Conservation (phyloP, 2,888 invertebrate genomes). For the Drosophila mulleri region DNA sequence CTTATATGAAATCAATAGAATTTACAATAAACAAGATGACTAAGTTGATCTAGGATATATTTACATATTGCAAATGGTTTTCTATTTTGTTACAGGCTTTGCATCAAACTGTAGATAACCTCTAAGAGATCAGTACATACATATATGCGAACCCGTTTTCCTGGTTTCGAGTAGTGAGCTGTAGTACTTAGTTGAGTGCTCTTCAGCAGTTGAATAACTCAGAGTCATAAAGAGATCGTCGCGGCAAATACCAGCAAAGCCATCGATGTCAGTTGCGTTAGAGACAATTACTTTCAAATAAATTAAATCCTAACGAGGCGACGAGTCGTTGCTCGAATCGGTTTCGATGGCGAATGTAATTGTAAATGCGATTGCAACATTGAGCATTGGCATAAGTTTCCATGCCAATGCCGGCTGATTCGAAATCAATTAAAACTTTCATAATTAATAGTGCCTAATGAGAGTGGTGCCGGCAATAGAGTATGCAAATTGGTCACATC, state of each 20-base stretch:
- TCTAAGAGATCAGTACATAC: neutral
- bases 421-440: conserved; percentile 60
- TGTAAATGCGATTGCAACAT: conserved; percentile 29
- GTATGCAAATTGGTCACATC: conserved; percentile 53
- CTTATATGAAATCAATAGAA: no score
- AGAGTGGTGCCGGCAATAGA: conserved; percentile 40
- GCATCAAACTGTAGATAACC: neutral
- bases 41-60: neutral
- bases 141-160: conserved; percentile 45
- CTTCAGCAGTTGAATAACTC: conserved; percentile 45
- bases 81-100: neutral
- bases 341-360: conserved; percentile 22
- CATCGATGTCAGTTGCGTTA: conserved; percentile 48
- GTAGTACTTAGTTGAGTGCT: conserved; percentile 29
- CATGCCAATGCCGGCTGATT: conserved; percentile 27
- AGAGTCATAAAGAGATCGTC: conserved; percentile 40
- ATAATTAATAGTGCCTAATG: conserved; percentile 61
- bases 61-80: neutral
- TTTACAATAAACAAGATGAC: neutral
- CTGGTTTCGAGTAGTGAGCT: conserved; percentile 10
- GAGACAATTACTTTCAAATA: conserved; percentile 57
- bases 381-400: conserved; percentile 9
- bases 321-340: conserved; percentile 24
- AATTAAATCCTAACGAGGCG: conserved; percentile 52
- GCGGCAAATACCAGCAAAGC: conserved; percentile 24